These are phyloP conservation scores for Morphnarchus princeps DNA, from an alignment of 2,113 vertebrate species.

Conservation along the genomic window DNA sequence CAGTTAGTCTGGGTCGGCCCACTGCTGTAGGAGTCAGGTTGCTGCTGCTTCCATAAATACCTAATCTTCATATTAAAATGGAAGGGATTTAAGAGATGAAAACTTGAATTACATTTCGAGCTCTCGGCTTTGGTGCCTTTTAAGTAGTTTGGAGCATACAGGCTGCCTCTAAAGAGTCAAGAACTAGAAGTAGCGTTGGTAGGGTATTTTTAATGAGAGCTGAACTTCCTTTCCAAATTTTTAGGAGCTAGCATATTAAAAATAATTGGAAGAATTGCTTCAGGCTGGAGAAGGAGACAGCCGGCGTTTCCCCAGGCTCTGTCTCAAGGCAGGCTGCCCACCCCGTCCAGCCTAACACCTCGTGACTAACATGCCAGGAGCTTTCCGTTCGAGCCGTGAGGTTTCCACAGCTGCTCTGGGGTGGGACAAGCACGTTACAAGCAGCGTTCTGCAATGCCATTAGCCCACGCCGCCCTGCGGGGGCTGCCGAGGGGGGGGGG, in stretches of 20 bases:
- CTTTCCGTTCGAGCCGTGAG: not conserved
- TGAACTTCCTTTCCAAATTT: not conserved
- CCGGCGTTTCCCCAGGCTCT: not conserved
- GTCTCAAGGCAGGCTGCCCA: not conserved
- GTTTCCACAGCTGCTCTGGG: not conserved
- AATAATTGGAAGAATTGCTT: not conserved
- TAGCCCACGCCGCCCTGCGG: fast-evolving
- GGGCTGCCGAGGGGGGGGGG: fast-evolving
- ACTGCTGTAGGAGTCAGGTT: not conserved
- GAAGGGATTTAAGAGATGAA: not conserved
- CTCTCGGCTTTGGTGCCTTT: not conserved
- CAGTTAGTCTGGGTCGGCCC: not conserved
- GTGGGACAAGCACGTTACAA: not conserved
- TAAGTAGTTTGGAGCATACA: not conserved
- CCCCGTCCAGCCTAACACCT: not conserved
- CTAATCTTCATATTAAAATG: not conserved
- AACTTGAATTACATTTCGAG: not conserved
- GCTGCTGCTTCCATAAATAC: not conserved
- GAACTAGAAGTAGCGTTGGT: not conserved
- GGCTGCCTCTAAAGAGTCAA: not conserved
- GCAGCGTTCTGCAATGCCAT: fast-evolving
- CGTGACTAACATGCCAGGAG: fast-evolving
- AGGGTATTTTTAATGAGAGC: not conserved
- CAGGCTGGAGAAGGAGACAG: not conserved
- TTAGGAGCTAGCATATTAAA: not conserved